Conservation (phyloP, 2,888 invertebrate species). For the Adelphocoris suturalis region DNA sequence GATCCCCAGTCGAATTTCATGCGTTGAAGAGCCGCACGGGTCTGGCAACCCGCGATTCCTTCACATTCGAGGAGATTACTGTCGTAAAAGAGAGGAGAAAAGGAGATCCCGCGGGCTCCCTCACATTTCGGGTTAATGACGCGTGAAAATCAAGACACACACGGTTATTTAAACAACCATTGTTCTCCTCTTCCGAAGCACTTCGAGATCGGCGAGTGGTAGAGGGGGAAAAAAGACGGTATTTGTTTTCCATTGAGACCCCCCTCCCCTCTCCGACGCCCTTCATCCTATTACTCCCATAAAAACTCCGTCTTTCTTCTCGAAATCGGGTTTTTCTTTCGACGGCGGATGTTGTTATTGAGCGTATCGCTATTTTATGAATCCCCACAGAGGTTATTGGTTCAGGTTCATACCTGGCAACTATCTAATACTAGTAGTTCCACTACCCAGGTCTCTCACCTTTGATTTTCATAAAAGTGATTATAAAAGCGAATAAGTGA, state of each 20-base stretch:
- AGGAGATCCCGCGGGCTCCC: background rate
- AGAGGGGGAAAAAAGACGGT: background rate
- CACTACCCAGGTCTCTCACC: too few relatives aligned
- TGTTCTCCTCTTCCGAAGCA: background rate
- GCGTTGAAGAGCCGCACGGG: background rate
- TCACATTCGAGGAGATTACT: background rate
- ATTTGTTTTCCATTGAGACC: conserved; percentile 39
- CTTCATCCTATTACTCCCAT: background rate
- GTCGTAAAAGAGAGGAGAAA: background rate
- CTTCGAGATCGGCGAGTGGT: background rate
- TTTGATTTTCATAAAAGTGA: too few relatives aligned
- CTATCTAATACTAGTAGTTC: too few relatives aligned
- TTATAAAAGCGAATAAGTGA: too few relatives aligned
- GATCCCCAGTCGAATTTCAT: background rate
- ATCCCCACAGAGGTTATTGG: too few relatives aligned
- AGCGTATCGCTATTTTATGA: too few relatives aligned
- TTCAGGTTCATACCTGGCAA: too few relatives aligned
- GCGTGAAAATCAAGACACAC: conserved; percentile 31
- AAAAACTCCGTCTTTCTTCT: background rate
- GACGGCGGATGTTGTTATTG: too few relatives aligned
- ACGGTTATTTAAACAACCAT: conserved; percentile 29
- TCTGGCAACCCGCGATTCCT: background rate
- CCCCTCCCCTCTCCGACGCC: background rate
- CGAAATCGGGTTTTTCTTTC: background rate
- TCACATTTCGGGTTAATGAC: conserved; percentile 36